Percentiles rank a stretch among this genome's conserved stretches.
Conservation (phyloP, 2,113 vertebrate genomes). For the Etheostoma spectabile region DNA sequence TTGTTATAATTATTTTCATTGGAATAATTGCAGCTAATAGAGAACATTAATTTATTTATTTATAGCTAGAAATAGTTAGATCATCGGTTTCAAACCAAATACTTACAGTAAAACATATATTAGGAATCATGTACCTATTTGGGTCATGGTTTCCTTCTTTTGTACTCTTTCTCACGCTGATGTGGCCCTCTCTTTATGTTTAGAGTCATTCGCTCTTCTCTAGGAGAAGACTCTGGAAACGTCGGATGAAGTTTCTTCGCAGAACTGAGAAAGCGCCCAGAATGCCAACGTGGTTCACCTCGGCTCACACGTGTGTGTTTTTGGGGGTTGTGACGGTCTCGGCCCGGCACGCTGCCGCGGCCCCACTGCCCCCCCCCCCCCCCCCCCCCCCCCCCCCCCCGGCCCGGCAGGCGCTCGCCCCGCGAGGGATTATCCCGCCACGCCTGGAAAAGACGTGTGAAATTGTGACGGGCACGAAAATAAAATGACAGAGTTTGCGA, state of each 20-base stretch:
- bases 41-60: too few relatives aligned
- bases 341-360: conserved; percentile 44
- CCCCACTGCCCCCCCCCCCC: conserved; percentile 27
- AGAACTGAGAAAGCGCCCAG: conserved; percentile 27
- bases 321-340: conserved; percentile 51
- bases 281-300: conserved; percentile 27
- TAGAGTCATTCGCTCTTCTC: conserved; percentile 2
- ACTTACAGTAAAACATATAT: background rate
- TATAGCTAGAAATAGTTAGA: too few relatives aligned
- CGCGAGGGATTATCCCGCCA: conserved; percentile 77
- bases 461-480: conserved; percentile 83
- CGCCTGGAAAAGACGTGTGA: conserved; percentile 82
- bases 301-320: conserved; percentile 24
- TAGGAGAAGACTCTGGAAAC: conserved; percentile 35
- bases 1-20: too few relatives aligned
- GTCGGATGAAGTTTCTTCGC: conserved; percentile 7
- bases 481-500: conserved; percentile 75
- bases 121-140: background rate
- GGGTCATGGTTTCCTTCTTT: background rate
- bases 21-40: too few relatives aligned
- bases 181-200: background rate
- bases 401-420: conserved; percentile 55
- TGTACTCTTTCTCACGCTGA: background rate
- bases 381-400: background rate
- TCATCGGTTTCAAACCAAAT: background rate